Conservation (phyloP, 2,113 vertebrate species). For the Paralichthys olivaceus region DNA sequence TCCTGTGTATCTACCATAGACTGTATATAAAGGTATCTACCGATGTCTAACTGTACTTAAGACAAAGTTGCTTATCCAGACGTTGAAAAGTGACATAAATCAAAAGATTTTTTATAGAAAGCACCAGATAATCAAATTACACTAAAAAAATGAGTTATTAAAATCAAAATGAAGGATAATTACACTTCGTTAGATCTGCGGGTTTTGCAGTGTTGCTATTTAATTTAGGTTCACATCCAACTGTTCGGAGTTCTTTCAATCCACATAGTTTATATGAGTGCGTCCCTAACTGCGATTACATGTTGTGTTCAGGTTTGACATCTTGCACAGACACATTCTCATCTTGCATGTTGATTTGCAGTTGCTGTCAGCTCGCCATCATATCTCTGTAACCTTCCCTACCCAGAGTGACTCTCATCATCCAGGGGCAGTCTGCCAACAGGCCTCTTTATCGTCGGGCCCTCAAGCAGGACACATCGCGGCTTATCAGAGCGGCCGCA, state of each 20-base stretch:
- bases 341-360: slow-evolving; percentile 4
- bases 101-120: no score
- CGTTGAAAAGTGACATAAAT: no score
- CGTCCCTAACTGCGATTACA: not conserved
- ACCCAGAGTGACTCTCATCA: slow-evolving; percentile 35
- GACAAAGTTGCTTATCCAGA: no score
- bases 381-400: slow-evolving; percentile 34
- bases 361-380: slow-evolving; percentile 27
- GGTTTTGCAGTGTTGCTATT: not conserved
- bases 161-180: no score
- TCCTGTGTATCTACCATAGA: no score
- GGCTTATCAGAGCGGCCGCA: slow-evolving; percentile 52
- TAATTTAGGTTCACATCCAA: slow-evolving; percentile 1
- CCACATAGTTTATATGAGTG: not conserved
- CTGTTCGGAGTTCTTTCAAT: not conserved
- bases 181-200: no score
- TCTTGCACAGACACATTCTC: slow-evolving; percentile 1
- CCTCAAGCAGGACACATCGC: slow-evolving; percentile 49
- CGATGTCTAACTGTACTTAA: no score
- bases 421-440: slow-evolving; percentile 40
- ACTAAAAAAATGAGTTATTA: no score
- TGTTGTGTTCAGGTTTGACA: not conserved
- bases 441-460: slow-evolving; percentile 56
- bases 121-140: no score
- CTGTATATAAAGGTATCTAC: no score